Conservation (phyloP, 2,113 vertebrate species). For the Oxyruncus cristatus region DNA sequence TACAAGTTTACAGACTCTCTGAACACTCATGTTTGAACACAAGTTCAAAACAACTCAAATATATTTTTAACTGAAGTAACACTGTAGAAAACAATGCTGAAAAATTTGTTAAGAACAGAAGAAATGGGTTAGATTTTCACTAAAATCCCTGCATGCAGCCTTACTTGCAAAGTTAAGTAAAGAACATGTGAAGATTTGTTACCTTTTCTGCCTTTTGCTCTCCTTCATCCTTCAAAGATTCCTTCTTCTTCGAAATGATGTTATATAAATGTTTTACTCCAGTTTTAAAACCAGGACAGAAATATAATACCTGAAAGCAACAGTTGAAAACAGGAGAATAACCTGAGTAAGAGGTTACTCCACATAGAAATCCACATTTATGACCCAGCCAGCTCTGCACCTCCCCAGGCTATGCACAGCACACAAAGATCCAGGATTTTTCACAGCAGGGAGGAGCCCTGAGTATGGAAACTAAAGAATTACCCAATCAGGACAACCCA, state of each 20-base stretch:
- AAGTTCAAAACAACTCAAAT: neutral
- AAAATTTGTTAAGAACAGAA: neutral
- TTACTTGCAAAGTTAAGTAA: neutral
- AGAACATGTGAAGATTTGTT: neutral
- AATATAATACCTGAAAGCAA: slow-evolving; percentile 86
- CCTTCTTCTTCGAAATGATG: slow-evolving; percentile 82
- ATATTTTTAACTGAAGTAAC: neutral
- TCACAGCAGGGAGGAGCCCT: neutral
- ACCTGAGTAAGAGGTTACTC: neutral
- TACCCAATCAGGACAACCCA: neutral
- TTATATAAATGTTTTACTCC: slow-evolving; percentile 87
- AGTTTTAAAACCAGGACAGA: slow-evolving; percentile 93
- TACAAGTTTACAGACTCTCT: neutral
- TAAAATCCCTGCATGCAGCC: neutral
- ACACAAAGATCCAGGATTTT: neutral
- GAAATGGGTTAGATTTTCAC: neutral
- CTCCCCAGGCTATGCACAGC: neutral
- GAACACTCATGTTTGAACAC: neutral
- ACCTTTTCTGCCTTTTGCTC: slow-evolving; percentile 83
- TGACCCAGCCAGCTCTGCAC: neutral
- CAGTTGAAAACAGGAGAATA: neutral
- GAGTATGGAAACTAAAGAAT: neutral
- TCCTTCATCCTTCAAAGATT: slow-evolving; percentile 79
- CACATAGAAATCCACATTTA: neutral
- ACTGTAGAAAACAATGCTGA: neutral